These are phyloP conservation scores for Odontamblyopus lacepedii DNA, from an alignment of 2,797 vertebrate species.

Conservation along the genomic window DNA sequence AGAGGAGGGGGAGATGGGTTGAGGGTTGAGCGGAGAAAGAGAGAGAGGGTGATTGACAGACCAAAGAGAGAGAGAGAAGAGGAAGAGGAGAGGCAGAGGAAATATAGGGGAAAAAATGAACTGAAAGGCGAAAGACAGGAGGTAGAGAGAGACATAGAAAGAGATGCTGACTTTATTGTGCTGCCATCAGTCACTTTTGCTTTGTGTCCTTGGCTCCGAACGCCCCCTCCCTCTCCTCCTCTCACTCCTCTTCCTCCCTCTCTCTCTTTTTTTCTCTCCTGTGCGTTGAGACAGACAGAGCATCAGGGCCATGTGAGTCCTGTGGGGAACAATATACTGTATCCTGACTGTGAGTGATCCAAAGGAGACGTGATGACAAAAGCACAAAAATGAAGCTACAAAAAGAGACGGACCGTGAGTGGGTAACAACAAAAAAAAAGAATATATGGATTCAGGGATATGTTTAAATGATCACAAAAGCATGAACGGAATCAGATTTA, in stretches of 20 bases:
- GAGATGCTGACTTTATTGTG: slow-evolving; percentile 70
- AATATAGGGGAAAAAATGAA: too few species aligned
- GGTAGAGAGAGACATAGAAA: neutral
- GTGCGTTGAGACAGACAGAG: slow-evolving; percentile 20
- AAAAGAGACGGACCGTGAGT: neutral
- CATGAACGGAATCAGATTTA: too few species aligned
- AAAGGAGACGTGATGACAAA: neutral
- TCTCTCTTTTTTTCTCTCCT: neutral
- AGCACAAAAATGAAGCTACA: neutral
- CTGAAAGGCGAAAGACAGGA: too few species aligned
- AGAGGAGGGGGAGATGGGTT: too few species aligned
- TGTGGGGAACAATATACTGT: slow-evolving; percentile 24
- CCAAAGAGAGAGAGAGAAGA: too few species aligned
- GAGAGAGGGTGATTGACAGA: too few species aligned
- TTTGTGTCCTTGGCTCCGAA: slow-evolving; percentile 66
- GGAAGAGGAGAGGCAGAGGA: too few species aligned
- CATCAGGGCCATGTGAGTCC: slow-evolving; percentile 36
- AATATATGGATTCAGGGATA: neutral
- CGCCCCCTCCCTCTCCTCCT: slow-evolving; percentile 26
- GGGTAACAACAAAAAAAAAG: neutral
- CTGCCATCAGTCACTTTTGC: slow-evolving; percentile 71
- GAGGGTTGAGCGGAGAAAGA: too few species aligned
- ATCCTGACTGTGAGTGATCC: neutral
- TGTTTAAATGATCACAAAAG: too few species aligned
- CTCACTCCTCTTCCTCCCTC: neutral